Base-by-base conservation (phyloP, 1,140 invertebrate genomes). In the Musca domestica region DNA sequence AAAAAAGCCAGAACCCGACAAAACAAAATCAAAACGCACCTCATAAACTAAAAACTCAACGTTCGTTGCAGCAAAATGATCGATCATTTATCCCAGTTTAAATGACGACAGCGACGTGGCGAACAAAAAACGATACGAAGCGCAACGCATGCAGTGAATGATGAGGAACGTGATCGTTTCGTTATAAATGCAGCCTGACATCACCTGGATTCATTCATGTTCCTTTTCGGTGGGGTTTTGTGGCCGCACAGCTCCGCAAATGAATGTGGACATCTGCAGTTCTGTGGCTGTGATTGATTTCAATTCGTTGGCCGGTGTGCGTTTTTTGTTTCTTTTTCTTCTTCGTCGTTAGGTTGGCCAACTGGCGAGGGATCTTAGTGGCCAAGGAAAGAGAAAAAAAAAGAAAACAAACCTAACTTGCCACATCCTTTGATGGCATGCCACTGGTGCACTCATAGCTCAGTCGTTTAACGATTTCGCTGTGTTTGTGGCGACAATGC, bases 31-130 rank as follows among this genome's bases (percentile, higher is more conserved):
- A 41, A 41, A 41, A 41, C 34, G 34, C 34, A 41, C 34, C 34
- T 41, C 34, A 41, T 41, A 41, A 41, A 41, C 34, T 41, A 41
- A 41, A 41, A 41, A 41, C 34, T 41, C 34, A 41, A 41, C 34
- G 34, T 41, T 12, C 34, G 12, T 2, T 41, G 10, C 34, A 41
- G 34, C 17, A 41, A 61, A 61, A 19, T 17, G 56, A 61, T 61
- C 56, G 56, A 61, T 61, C 56, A 61, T 61, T 61, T 61, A 61
- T 61, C 56, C 56, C 56, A 17, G 56, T 61, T 61, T 61, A 15
- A 34, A 58, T 27, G 54, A 58, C 23, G 23, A 58, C 23, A 58
- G 14, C n/a, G 4, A 46, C 41, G 17, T 6, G 2, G 17, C 2
- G 12, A 51, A 51, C n/a, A n/a, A n/a, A n/a, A n/a, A 51, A 51